Conservation (phyloP, 1,140 invertebrate species). For the Halictus rubicundus region DNA sequence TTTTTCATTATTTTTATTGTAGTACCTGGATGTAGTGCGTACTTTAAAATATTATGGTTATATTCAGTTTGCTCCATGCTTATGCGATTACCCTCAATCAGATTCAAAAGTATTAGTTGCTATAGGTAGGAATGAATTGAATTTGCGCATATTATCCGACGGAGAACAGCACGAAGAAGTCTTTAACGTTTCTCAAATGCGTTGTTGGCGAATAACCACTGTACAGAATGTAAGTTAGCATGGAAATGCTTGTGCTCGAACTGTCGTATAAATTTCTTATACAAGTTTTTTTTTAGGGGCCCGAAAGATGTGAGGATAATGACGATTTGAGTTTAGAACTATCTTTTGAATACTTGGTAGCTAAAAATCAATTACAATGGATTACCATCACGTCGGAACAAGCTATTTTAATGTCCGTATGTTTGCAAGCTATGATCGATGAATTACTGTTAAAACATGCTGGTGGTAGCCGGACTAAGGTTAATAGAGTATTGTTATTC, state of each 20-base stretch:
- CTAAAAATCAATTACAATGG: constrained; percentile 95
- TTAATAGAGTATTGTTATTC: constrained; percentile 59
- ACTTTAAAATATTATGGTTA: constrained; percentile 94
- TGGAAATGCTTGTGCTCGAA: constrained; percentile 1
- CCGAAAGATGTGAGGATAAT: constrained; percentile 69
- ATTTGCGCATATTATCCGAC: constrained; percentile 82
- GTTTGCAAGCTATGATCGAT: constrained; percentile 96
- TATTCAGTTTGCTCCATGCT: constrained; percentile 89
- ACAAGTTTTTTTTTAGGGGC: constrained; percentile 54
- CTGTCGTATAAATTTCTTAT: constrained; percentile 14
- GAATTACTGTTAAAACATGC: constrained; percentile 93
- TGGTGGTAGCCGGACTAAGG: constrained; percentile 77
- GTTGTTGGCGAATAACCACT: constrained; percentile 97
- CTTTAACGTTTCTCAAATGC: constrained; percentile 97
- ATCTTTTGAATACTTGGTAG: constrained; percentile 97
- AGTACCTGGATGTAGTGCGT: constrained; percentile 92
- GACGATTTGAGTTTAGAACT: constrained; percentile 85
- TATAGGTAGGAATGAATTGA: constrained; percentile 90
- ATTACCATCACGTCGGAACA: constrained; percentile 94
- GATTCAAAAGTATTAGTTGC: constrained; percentile 85
- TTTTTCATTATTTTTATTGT: constrained; percentile 70
- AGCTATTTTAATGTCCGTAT: constrained; percentile 96
- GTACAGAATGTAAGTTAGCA: constrained; percentile 86
- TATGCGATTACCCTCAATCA: constrained; percentile 89
- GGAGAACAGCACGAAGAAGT: constrained; percentile 84